A percentile compares a stretch with the other conserved stretches of the same genome.
phyloP scores from a whole-genome alignment of 35 echinoderm and acorn worm species.

The Lytechinus variegatus region DNA sequence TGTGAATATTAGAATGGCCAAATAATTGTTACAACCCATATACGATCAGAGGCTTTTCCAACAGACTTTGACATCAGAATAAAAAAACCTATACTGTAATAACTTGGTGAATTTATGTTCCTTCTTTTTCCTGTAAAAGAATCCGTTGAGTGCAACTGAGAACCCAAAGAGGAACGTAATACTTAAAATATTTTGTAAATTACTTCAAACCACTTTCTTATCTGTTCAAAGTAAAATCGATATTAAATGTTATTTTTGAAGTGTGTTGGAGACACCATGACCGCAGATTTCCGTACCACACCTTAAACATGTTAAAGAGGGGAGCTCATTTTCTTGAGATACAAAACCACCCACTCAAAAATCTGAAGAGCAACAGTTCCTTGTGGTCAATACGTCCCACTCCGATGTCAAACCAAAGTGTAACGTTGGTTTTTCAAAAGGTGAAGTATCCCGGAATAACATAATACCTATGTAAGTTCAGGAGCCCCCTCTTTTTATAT shows the following conservation, averaged over 20 bases:
- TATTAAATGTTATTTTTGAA: background rate
- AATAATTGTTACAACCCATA: too few relatives aligned
- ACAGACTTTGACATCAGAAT: too few relatives aligned
- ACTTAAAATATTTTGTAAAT: too few relatives aligned
- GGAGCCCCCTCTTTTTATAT: background rate
- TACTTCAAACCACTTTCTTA: background rate
- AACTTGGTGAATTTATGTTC: too few relatives aligned
- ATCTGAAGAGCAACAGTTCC: background rate
- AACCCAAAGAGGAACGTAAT: background rate
- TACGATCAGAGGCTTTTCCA: too few relatives aligned
- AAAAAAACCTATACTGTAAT: too few relatives aligned
- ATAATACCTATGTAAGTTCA: background rate
- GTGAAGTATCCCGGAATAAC: background rate
- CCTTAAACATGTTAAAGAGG: background rate
- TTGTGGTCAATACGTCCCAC: background rate
- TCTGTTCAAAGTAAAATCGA: background rate
- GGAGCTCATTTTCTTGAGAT: background rate
- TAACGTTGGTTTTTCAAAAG: background rate
- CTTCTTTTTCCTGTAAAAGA: too few relatives aligned
- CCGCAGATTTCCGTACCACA: background rate
- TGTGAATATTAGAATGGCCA: too few relatives aligned
- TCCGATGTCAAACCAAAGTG: background rate
- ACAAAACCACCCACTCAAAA: background rate
- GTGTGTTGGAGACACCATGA: background rate
- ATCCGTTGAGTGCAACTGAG: background rate